Conservation (phyloP, 2,113 vertebrate species). For the Cranoglanis bouderius region DNA sequence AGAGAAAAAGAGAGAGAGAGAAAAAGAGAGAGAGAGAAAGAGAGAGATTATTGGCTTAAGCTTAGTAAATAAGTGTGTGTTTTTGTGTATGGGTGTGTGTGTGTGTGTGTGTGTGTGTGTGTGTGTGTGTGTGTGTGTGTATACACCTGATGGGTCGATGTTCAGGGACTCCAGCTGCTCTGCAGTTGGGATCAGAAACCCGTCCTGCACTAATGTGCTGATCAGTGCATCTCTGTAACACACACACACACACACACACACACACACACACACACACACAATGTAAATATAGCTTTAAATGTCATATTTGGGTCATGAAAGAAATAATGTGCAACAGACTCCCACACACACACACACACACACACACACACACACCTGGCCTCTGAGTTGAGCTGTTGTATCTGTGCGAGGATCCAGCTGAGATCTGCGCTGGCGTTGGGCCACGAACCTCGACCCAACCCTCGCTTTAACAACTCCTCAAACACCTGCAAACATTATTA, state of each 20-base stretch:
- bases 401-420: slow-evolving; percentile 85
- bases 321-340: too few species aligned
- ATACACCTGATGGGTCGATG: slow-evolving; percentile 77
- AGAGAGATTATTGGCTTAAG: background rate
- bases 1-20: background rate
- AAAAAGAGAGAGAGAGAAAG: background rate
- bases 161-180: slow-evolving; percentile 84
- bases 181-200: slow-evolving; percentile 86
- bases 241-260: slow-evolving; percentile 17
- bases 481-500: slow-evolving; percentile 43
- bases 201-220: slow-evolving; percentile 83
- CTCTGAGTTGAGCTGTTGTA: slow-evolving; percentile 82
- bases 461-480: slow-evolving; percentile 45
- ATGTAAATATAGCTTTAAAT: background rate
- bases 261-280: background rate
- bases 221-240: slow-evolving; percentile 71
- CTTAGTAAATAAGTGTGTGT: background rate
- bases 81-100: background rate
- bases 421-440: slow-evolving; percentile 76
- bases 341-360: background rate
- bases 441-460: slow-evolving; percentile 66
- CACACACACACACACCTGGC: slow-evolving; percentile 69
- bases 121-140: slow-evolving; percentile 1
- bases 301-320: too few species aligned
- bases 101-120: background rate